A percentile compares a stretch with the other conserved stretches of the same genome.
Conservation (phyloP, 2,113 vertebrate genomes). For the Nestor notabilis region DNA sequence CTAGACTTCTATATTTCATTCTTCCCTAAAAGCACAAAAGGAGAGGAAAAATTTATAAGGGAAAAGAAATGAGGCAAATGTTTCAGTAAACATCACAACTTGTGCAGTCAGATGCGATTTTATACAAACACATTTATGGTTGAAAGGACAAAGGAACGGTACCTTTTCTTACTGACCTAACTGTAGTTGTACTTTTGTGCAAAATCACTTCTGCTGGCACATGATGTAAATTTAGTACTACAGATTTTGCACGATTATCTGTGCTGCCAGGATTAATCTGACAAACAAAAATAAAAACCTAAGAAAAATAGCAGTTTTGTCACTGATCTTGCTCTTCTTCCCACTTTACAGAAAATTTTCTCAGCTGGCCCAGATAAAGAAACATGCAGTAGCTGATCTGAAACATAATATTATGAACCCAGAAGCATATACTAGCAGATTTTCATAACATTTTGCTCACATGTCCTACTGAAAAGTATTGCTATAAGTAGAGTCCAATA, state of each 20-base stretch:
- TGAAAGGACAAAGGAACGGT: background rate
- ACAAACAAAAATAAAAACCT: background rate
- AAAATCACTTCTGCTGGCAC: conserved; percentile 7
- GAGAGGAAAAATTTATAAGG: background rate
- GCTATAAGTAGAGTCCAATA: background rate
- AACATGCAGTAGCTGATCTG: background rate
- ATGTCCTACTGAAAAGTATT: background rate
- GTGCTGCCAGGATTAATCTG: background rate
- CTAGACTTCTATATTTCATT: background rate
- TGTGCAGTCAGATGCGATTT: conserved; percentile 1
- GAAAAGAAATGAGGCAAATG: background rate
- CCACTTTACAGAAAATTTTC: conserved; percentile 17
- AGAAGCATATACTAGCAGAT: background rate
- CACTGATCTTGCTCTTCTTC: conserved; percentile 35
- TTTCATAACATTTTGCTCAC: background rate
- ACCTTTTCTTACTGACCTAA: conserved; percentile 20
- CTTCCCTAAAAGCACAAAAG: background rate
- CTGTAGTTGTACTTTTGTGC: conserved; percentile 4
- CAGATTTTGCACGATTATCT: background rate
- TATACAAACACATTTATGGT: background rate
- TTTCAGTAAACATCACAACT: background rate
- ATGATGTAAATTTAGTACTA: background rate
- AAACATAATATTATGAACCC: background rate
- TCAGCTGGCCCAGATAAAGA: background rate
- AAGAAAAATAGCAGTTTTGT: conserved; percentile 21